Percentiles rank a stretch among this genome's conserved stretches.
phyloP scores from a whole-genome alignment of 2,888 invertebrate genomes.

The Erebia epiphron region DNA sequence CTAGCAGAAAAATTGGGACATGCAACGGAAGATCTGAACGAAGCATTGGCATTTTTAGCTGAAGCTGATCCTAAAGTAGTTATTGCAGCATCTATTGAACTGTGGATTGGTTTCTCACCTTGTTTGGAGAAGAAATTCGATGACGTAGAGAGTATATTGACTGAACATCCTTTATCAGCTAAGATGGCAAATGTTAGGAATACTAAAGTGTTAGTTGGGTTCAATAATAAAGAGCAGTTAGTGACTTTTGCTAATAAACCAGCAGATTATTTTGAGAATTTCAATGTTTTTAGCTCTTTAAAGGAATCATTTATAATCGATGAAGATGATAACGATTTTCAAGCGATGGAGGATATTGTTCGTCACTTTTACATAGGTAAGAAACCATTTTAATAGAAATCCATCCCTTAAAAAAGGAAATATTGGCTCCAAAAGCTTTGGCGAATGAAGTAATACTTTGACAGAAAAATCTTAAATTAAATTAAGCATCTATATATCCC shows the following conservation, averaged over 20 bases:
- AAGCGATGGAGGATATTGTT: conserved; percentile 45
- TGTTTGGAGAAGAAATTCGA: conserved; percentile 43
- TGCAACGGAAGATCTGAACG: conserved; percentile 42
- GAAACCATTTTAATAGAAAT: not conserved
- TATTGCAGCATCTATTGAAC: conserved; percentile 37
- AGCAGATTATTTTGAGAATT: not conserved
- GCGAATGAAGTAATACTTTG: no score
- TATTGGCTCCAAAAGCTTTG: conserved; percentile 10
- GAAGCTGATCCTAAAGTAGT: conserved; percentile 32
- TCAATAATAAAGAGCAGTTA: conserved; percentile 53
- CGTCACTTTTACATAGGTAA: conserved; percentile 52
- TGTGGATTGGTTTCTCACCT: conserved; percentile 38
- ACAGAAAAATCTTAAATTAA: not conserved
- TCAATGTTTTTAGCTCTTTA: conserved; percentile 13
- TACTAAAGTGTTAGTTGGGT: conserved; percentile 59
- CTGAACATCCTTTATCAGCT: conserved; percentile 49
- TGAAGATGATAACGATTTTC: conserved; percentile 26
- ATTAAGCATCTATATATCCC: no score
- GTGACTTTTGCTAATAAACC: conserved; percentile 23
- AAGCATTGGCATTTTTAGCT: conserved; percentile 46
- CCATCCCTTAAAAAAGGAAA: conserved; percentile 3
- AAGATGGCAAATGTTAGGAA: conserved; percentile 50
- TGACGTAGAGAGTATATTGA: conserved; percentile 45
- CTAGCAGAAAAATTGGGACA: conserved; percentile 50
- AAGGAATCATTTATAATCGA: conserved; percentile 3